Evolutionary conservation across 2,797 vertebrate species (phyloP), one percentile per base, ranked within the genome.

Genomic region (Menidia menidia): DNA sequence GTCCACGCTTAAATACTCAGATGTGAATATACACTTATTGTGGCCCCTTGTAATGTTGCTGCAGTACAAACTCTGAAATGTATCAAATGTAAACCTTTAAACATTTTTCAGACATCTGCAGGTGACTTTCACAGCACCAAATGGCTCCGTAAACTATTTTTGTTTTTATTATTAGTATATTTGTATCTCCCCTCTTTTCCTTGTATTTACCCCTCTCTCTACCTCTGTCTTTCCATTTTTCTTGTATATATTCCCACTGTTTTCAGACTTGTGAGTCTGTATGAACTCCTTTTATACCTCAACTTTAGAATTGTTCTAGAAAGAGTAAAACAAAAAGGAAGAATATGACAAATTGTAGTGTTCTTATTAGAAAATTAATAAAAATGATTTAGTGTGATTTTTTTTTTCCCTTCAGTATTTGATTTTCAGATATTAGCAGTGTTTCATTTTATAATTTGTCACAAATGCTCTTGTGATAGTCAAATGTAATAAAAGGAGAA

Each of bases 241-340:
- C 92, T 92, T 95, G 94, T 95, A 94, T 94, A 95, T 95, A 95
- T 92, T 91, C 92, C 92, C 91, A 89, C 91, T 93, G 92, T 94
- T 95, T 94, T 93, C 93, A 95, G 94, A 94, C 93, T 83, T 83
- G 91, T 87, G 86, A 92, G 93, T 95, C 94, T 94, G 93, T 93
- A 93, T 87, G 89, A 94, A 93, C 92, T 95, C 94, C 94, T 95
- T 95, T 95, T 95, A 95, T 95, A 95, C 94, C 94, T 95, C 94
- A 95, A 95, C 94, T 95, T 95, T 95, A 95, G 94, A 95, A 93
- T 93, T 93, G 94, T 95, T 94, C 94, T 95, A 95, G 94, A 94
- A 94, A 94, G 93, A 94, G 92, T 93, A 87, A 93, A 94, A 94
- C 85, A 92, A 91, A 92, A 92, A 88, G 85, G 84, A 91, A 90